A percentile compares a stretch with the other conserved stretches of the same genome.
phyloP scores from a whole-genome alignment of 1,140 invertebrate genomes.

The Thereuonema tuberculata region DNA sequence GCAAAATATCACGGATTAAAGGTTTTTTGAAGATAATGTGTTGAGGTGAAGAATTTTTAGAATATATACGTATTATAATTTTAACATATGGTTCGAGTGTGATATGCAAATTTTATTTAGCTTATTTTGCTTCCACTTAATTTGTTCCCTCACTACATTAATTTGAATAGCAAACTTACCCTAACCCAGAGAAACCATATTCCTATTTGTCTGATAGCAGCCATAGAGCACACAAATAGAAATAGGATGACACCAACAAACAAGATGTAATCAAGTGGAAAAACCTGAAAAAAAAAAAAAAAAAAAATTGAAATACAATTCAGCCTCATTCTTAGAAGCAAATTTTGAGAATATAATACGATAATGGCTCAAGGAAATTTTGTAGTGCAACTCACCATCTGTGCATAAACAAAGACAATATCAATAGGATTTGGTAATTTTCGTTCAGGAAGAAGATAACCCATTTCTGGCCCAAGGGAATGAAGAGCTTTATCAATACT shows the following conservation, averaged over 20 bases:
- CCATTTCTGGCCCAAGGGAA: slow-evolving; percentile 30
- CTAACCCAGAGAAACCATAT: slow-evolving; percentile 35
- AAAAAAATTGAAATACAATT: not conserved
- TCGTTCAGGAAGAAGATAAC: slow-evolving; percentile 30
- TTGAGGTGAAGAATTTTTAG: too few species aligned
- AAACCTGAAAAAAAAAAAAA: slow-evolving; percentile 24
- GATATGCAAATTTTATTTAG: too few species aligned
- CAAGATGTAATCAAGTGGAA: slow-evolving; percentile 36
- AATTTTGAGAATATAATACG: not conserved
- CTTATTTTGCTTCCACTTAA: too few species aligned
- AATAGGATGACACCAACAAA: slow-evolving; percentile 30
- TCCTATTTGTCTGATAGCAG: slow-evolving; percentile 32
- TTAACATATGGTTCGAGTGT: too few species aligned
- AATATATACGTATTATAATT: too few species aligned
- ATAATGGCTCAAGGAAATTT: too few species aligned
- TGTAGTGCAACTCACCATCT: slow-evolving; percentile 30
- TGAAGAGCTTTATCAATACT: slow-evolving; percentile 37
- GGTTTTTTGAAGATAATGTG: too few species aligned
- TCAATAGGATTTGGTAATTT: slow-evolving; percentile 34
- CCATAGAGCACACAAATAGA: slow-evolving; percentile 35
- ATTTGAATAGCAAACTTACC: too few species aligned
- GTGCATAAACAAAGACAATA: slow-evolving; percentile 30
- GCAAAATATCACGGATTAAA: too few species aligned
- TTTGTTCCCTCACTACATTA: not conserved
- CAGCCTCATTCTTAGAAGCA: not conserved